Evolutionary conservation across 2,113 vertebrate species (phyloP), one percentile per base, ranked within the genome.

Genomic region (Furnarius figulus): DNA sequence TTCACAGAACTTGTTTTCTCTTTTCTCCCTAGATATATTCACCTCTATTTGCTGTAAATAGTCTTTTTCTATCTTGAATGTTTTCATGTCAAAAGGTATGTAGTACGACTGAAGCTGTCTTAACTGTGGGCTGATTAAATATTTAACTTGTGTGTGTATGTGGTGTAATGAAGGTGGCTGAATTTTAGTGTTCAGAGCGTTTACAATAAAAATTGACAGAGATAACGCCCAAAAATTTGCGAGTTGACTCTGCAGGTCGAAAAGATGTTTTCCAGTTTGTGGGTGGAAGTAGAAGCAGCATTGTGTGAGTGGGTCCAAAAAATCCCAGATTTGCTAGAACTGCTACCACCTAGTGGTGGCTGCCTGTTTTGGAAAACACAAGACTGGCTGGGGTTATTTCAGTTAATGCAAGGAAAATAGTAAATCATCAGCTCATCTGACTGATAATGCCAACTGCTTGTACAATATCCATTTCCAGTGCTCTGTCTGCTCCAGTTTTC

Each of bases 261-360:
- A 63, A 76, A 61, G 63, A 59, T 77, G 47, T 59, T 95, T 55
- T 76, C 31, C 39, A 25, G 35, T 61, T 42, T 0, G 1, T 50
- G 65, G 15, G 23, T 87, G 58, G 70, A 90, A 85, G 47, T 7
- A 77, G 47, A 31, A 92, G 39, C 20, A 87, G 42, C 35, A 1
- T 8, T 70, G 14, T 28, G 16, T 25, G 50, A 81, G 14, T 28
- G 30, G 14, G 28, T 66, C 50, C n/a, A 66, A 35, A 79, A 66
- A 33, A 25, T 9, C 40, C 18, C n/a, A 85, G 50, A 62, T 68
- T 89, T 92, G 68, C 83, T 87, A 40, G 74, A 77, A 46, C 71
- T 96, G 79, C 94, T 95, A 46, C 96, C 97, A 97, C 63, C 97
- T 97, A 96, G 95, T 80, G 97, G 96, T 96, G 33, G 59, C 47